A percentile compares a stretch with the other conserved stretches of the same genome.
Evolutionary conservation across 2,797 vertebrate genomes (phyloP).

Genomic region (Agapornis canus): DNA sequence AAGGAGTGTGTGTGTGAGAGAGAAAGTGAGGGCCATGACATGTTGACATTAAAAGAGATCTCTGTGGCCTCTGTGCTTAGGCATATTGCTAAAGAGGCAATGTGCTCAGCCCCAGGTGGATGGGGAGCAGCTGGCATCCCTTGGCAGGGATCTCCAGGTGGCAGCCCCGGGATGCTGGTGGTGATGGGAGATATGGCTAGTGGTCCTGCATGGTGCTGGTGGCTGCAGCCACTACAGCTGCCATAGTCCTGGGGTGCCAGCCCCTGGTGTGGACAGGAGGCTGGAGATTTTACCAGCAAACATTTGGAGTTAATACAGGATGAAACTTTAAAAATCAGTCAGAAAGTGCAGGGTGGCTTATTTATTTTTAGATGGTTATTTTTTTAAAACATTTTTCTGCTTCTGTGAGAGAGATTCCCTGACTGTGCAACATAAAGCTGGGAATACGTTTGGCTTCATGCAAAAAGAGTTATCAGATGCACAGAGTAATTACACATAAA

Average conservation of each 20-base stretch:
- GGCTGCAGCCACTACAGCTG: background rate
- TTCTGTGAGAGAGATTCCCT: background rate
- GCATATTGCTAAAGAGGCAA: background rate
- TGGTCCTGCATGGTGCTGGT: rapidly evolving
- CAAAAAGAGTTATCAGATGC: constrained; percentile 2
- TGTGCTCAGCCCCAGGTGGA: rapidly evolving
- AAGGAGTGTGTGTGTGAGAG: constrained; percentile 1
- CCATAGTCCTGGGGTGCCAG: background rate
- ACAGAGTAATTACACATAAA: constrained; percentile 14
- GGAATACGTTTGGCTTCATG: background rate
- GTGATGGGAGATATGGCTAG: background rate
- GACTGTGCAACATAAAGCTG: background rate
- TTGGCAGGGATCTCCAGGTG: rapidly evolving
- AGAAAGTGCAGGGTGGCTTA: background rate
- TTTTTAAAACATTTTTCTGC: background rate
- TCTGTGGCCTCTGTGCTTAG: background rate
- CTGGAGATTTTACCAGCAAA: background rate
- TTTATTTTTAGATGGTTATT: background rate
- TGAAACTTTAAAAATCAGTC: background rate
- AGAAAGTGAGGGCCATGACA: constrained; percentile 20
- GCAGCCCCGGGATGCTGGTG: background rate
- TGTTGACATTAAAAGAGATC: background rate
- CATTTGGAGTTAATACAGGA: rapidly evolving
- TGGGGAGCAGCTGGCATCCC: background rate
- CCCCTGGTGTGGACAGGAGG: background rate